Evolutionary conservation across 2,797 vertebrate species (phyloP).

Genomic region (Eulemur coronatus): DNA sequence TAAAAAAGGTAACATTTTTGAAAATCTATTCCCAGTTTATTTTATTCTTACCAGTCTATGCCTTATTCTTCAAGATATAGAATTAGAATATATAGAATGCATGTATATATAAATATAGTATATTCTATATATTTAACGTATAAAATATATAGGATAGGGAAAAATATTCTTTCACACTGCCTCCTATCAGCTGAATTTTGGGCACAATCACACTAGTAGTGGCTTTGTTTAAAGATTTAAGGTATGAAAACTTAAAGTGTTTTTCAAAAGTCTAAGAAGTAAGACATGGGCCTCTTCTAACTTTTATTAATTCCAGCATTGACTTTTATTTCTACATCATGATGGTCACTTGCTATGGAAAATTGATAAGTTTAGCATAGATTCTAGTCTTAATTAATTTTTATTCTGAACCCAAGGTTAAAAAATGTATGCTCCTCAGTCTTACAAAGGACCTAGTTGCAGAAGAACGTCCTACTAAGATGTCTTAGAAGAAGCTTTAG

Average conservation of each 20-base stretch:
- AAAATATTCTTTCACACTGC: not conserved
- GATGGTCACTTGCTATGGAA: not conserved
- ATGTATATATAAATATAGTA: not conserved
- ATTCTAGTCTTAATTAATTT: not conserved
- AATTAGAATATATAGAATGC: not conserved
- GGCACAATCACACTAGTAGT: not conserved
- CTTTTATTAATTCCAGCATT: not conserved
- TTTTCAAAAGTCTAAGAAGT: not conserved
- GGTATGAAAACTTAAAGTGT: not conserved
- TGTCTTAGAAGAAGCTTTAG: not conserved
- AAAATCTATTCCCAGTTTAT: not conserved
- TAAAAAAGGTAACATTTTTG: not conserved
- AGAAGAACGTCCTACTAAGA: not conserved
- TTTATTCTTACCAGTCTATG: accelerated
- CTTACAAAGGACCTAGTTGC: not conserved
- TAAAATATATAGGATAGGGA: not conserved
- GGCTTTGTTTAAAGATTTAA: not conserved
- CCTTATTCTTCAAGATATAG: not conserved
- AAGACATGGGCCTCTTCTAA: not conserved
- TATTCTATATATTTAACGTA: not conserved
- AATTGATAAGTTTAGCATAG: not conserved
- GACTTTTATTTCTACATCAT: not conserved
- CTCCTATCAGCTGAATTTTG: not conserved
- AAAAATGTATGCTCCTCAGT: not conserved
- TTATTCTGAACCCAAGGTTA: not conserved